phyloP scores from a whole-genome alignment of 1,140 invertebrate genomes.

The Belonocnema kinseyi region DNA sequence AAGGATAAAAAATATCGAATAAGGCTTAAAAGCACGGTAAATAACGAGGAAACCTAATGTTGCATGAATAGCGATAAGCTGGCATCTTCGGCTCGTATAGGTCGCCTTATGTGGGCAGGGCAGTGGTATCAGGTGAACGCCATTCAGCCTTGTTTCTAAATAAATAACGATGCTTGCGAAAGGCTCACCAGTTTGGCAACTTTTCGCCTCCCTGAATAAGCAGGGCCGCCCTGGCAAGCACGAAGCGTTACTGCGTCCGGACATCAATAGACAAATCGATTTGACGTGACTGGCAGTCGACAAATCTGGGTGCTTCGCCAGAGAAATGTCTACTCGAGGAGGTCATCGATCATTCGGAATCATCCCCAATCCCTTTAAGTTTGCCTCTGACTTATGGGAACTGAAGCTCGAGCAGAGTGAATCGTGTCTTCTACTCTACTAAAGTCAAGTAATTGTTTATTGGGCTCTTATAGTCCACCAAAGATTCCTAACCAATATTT shows the following conservation, averaged over 20 bases:
- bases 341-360: conserved; percentile 53
- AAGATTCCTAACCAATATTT: not conserved
- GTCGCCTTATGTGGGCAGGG: conserved; percentile 21
- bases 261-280: conserved; percentile 64
- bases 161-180: conserved; percentile 63
- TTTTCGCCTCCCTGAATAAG: conserved; percentile 52
- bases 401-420: not conserved
- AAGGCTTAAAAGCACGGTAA: conserved; percentile 65
- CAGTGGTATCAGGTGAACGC: conserved; percentile 50
- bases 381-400: conserved; percentile 37
- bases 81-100: conserved; percentile 48
- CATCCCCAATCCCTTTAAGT: conserved; percentile 43
- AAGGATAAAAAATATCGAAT: conserved; percentile 39
- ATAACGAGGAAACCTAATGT: conserved; percentile 72
- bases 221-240: conserved; percentile 43
- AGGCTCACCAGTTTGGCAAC: conserved; percentile 49
- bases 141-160: conserved; percentile 61
- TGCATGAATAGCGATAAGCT: conserved; percentile 74
- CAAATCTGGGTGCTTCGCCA: conserved; percentile 59
- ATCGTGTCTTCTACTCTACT: not conserved
- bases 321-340: conserved; percentile 49
- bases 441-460: not conserved
- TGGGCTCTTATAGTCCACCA: not conserved
- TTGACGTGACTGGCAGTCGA: conserved; percentile 68
- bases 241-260: conserved; percentile 38